phyloP scores from a whole-genome alignment of 2,113 vertebrate species.

The Emydura subglobosa region DNA sequence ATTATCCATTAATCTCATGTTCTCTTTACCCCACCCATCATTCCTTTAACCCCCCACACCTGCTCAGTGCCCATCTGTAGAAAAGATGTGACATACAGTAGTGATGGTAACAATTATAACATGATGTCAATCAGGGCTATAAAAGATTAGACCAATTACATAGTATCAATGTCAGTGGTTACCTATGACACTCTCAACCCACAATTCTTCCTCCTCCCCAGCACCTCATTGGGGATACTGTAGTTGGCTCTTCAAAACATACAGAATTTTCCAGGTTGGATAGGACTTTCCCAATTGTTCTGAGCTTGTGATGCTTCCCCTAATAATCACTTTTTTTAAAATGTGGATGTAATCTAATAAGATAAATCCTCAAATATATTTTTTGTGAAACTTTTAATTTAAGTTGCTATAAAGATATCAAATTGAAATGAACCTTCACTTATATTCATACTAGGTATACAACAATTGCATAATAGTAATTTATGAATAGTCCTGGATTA shows the following conservation, averaged over 20 bases:
- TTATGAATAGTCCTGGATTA: not conserved
- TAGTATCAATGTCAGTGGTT: not conserved
- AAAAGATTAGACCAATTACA: not conserved
- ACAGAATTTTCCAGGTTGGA: not conserved
- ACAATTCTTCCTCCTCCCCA: not conserved
- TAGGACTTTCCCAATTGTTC: not conserved
- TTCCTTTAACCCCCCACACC: not conserved
- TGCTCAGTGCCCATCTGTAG: not conserved
- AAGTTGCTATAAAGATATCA: not conserved
- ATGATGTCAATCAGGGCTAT: not conserved
- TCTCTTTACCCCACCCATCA: not conserved
- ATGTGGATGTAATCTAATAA: not conserved
- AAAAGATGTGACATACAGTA: not conserved
- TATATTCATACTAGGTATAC: not conserved
- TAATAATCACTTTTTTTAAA: not conserved
- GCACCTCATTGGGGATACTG: not conserved
- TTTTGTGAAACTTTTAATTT: not conserved
- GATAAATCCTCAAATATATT: not conserved
- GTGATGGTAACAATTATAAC: not conserved
- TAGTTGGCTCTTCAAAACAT: not conserved
- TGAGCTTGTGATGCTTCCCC: not conserved
- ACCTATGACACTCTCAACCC: not conserved
- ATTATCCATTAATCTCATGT: not conserved
- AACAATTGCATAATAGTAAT: not conserved
- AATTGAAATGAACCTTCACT: conserved; percentile 6